Percentiles rank a stretch among this genome's conserved stretches.
Evolutionary conservation across 2,888 invertebrate genomes (phyloP).

Genomic region (Eurytoma californica): DNA sequence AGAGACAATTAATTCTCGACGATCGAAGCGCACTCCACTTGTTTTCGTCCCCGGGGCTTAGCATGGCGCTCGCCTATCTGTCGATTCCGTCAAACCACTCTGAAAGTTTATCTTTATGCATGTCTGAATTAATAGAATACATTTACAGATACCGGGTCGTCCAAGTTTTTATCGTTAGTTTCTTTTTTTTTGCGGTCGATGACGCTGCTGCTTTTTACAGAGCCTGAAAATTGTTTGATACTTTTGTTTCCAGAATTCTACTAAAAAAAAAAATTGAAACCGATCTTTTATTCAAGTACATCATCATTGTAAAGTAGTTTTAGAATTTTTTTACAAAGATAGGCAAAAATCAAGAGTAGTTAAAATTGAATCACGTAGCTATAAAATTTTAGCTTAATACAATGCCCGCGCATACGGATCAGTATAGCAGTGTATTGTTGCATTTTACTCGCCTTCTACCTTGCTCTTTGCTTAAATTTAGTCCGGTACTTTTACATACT

Average conservation of each 20-base stretch:
- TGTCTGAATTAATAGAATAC: slow-evolving; percentile 27
- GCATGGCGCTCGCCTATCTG: neutral
- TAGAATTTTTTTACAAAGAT: too few relatives aligned
- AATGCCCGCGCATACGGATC: too few relatives aligned
- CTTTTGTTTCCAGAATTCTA: neutral
- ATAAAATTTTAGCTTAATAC: too few relatives aligned
- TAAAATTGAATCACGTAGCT: too few relatives aligned
- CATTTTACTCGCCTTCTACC: neutral
- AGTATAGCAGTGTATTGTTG: too few relatives aligned
- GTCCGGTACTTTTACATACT: slow-evolving; percentile 11
- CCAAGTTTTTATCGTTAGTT: slow-evolving; percentile 2
- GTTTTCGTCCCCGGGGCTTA: neutral
- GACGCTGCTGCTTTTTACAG: neutral
- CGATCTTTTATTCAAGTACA: too few relatives aligned
- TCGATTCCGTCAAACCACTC: neutral
- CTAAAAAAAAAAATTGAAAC: neutral
- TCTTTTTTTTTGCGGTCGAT: slow-evolving; percentile 13
- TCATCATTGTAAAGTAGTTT: too few relatives aligned
- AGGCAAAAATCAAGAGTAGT: too few relatives aligned
- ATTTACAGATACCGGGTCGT: neutral
- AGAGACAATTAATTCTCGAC: slow-evolving; percentile 28
- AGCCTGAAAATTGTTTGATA: neutral
- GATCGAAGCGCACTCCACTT: neutral
- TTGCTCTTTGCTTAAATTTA: slow-evolving; percentile 8
- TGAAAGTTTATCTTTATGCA: slow-evolving; percentile 24